These are phyloP conservation scores for Virgularia gustaviana DNA, from an alignment of 92 coral and sea anemone genomes.

Conservation along the genomic window DNA sequence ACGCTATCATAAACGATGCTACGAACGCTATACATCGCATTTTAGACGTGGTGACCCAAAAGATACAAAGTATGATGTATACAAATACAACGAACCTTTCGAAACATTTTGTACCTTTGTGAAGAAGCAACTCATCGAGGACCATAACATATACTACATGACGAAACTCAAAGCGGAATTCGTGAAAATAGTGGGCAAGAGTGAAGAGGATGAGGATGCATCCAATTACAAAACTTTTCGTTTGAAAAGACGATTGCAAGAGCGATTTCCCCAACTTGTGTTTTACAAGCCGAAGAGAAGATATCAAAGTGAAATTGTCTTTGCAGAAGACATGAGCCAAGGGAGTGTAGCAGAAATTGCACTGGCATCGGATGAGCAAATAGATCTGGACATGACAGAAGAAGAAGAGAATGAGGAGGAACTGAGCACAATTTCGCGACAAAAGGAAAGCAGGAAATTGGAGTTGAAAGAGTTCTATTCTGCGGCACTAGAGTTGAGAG, in stretches of 20 bases:
- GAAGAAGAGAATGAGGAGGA: constrained; percentile 26
- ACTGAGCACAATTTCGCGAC: background rate
- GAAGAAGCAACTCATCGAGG: background rate
- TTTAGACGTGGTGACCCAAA: background rate
- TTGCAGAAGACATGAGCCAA: constrained; percentile 24
- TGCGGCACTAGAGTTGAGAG: constrained; percentile 24
- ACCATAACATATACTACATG: constrained; percentile 23
- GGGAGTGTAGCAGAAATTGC: constrained; percentile 39
- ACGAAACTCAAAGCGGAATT: constrained; percentile 28
- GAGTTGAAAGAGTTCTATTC: constrained; percentile 35
- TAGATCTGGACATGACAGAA: constrained; percentile 2
- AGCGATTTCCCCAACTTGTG: constrained; percentile 41
- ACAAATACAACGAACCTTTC: background rate
- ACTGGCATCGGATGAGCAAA: background rate
- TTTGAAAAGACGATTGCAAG: constrained; percentile 32
- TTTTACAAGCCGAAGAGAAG: constrained; percentile 41
- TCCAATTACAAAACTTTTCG: constrained; percentile 48
- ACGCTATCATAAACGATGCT: too few species aligned
- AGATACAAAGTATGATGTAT: background rate
- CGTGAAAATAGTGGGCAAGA: constrained; percentile 30
- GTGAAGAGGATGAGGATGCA: constrained; percentile 43
- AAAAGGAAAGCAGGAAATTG: constrained; percentile 10
- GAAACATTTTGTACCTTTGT: background rate
- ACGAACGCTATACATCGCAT: background rate
- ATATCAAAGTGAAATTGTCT: constrained; percentile 43